These are phyloP conservation scores for Endomychus coccineus DNA, from an alignment of 2,888 invertebrate genomes.

Conservation along the genomic window DNA sequence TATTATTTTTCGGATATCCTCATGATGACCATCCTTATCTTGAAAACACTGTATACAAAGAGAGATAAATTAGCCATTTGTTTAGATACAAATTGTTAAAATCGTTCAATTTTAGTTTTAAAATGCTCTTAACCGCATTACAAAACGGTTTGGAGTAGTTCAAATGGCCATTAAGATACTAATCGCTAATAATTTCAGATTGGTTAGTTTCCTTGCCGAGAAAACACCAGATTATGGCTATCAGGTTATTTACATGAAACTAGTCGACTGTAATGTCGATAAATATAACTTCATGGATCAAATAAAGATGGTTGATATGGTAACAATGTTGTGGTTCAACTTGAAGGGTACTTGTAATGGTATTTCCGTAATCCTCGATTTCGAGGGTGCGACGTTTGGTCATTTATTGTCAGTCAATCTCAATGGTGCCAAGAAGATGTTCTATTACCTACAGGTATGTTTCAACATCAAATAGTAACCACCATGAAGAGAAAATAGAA, in stretches of 20 bases:
- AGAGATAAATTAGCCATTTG: too few species aligned
- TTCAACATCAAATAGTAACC: too few species aligned
- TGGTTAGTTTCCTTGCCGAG: conserved; percentile 18
- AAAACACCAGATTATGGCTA: conserved; percentile 30
- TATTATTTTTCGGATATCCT: too few species aligned
- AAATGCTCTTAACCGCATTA: too few species aligned
- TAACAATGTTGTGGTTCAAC: conserved; percentile 53
- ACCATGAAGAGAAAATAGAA: too few species aligned
- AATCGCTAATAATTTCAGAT: conserved; percentile 2
- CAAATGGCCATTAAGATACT: too few species aligned
- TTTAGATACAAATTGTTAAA: too few species aligned
- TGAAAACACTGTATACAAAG: too few species aligned
- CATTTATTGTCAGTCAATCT: conserved; percentile 52
- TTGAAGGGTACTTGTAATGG: conserved; percentile 49
- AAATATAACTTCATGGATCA: conserved; percentile 50
- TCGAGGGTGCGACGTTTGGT: conserved; percentile 52
- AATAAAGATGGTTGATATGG: conserved; percentile 51
- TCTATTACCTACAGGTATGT: conserved; percentile 54
- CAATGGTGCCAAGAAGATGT: conserved; percentile 56
- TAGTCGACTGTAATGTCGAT: conserved; percentile 51
- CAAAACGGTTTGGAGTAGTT: too few species aligned
- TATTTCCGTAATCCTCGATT: conserved; percentile 56
- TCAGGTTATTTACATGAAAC: conserved; percentile 29
- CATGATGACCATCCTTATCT: too few species aligned
- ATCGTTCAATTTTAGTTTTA: too few species aligned